Evolutionary conservation across 2,888 invertebrate genomes (phyloP).

Genomic region (Pinctada fucata): DNA sequence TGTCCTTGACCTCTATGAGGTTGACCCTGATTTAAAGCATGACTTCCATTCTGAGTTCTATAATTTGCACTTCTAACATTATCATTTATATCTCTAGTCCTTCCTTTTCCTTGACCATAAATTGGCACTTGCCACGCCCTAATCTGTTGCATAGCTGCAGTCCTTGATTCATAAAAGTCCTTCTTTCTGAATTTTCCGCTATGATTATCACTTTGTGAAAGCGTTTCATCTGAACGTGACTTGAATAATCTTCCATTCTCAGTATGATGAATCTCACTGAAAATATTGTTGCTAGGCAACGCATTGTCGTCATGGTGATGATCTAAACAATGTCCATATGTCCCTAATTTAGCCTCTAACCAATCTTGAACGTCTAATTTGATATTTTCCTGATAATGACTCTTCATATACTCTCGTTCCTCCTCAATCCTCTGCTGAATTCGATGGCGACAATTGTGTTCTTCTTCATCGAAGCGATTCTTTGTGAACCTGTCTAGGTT

Average conservation of each 20-base stretch:
- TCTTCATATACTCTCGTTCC: constrained; percentile 78
- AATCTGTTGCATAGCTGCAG: constrained; percentile 70
- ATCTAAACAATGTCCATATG: constrained; percentile 68
- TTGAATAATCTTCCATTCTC: constrained; percentile 68
- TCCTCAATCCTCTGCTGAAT: constrained; percentile 82
- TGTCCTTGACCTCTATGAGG: neutral
- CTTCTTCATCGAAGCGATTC: constrained; percentile 83
- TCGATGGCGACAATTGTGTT: constrained; percentile 83
- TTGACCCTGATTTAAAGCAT: neutral
- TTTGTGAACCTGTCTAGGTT: constrained; percentile 76
- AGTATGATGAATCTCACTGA: constrained; percentile 64
- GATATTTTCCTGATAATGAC: constrained; percentile 56
- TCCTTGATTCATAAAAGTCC: constrained; percentile 68
- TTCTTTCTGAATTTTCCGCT: constrained; percentile 82
- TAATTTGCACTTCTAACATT: constrained; percentile 19
- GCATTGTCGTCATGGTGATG: constrained; percentile 72
- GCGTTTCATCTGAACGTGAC: constrained; percentile 74
- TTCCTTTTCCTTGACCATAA: constrained; percentile 49
- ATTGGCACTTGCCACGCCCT: constrained; percentile 68
- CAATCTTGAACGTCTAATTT: constrained; percentile 69
- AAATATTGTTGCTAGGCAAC: constrained; percentile 63
- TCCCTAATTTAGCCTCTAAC: constrained; percentile 66
- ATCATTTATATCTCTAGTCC: constrained; percentile 7
- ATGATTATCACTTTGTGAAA: constrained; percentile 79
- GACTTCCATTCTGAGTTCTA: neutral